Evolutionary conservation across 2,113 vertebrate genomes (phyloP), one percentile per base, ranked within the genome.

Genomic region (Petroica traversi): DNA sequence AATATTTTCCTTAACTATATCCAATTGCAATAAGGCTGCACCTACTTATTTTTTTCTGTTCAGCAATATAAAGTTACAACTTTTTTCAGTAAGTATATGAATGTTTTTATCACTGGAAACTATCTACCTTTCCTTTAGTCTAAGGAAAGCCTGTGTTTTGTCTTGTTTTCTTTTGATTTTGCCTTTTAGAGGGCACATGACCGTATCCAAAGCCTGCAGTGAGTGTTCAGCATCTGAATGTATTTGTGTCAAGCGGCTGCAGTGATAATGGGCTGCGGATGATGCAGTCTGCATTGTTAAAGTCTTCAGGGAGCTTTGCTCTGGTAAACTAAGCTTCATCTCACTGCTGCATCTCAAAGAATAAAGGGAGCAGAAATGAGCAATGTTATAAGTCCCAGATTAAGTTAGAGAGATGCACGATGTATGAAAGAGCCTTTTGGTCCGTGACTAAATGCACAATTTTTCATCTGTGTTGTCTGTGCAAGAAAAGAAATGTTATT

Each of bases 171-270:
- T 41, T 79, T 28, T 4, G 6, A 0, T 41, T 88, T 95, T 52
- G 26, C 29, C 36, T 95, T 82, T 63, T 74, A 41, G 80, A 72
- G 68, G 90, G 81, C 72, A 41, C 72, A 24, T 73, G 77, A 46
- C 49, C 0, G 0, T 74, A 38, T 22, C 80, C 5, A 23, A 69
- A 92, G 72, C 45, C 97, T 92, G 88, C 93, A 96, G 88, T 88
- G 64, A 71, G 79, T 40, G 78, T 93, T 93, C 80, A 88, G 95
- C 84, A 55, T 87, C 95, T 69, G 85, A 95, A 68, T 33, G 29
- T 73, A 54, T 96, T 96, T 95, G 95, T 95, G 93, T 98, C 96
- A 96, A 88, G 72, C 2, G 63, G 89, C 97, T 94, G 95, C 86
- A 95, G 96, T 74, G 89, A 89, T 97, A 74, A 94, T 85, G 68